Evolutionary conservation across 1,140 invertebrate species (phyloP), one percentile per base, ranked within the genome.

Genomic region (Dendrolimus kikuchii): DNA sequence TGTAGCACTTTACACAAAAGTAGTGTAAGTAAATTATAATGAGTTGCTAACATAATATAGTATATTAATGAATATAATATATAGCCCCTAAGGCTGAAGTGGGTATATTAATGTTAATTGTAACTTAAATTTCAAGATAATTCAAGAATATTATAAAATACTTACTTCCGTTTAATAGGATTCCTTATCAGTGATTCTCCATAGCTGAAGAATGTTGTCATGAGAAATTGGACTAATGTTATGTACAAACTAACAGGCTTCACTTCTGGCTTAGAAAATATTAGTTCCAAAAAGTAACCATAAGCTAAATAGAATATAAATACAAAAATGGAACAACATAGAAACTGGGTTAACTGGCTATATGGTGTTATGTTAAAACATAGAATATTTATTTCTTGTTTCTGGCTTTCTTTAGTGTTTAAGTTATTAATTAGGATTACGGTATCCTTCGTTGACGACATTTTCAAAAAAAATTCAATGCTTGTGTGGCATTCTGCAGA

Each of bases 231-330:
- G 10, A 98, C 88, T 46, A 98, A 88, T 5, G 97, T 99, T 55
- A 99, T 89, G 78, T 96, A 98, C 92, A 96, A 96, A 46, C 96
- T 96, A 77, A 93, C 96, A 8, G 94, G 92, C 75, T 95, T 93
- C 64, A 98, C 96, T 53, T 95, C 96, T 53, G 96, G 92, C 2
- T 95, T 87, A 1, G 93, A 93, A 79, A 98, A 99, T 74, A 99
- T 97, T 10, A 97, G 83, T 87, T 99, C 97, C 90, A 97, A 93
- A 71, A 97, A 91, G 87, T 96, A 98, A 56, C 96, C 96, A 89
- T 98, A 98, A 0, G 96, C 85, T 47, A 98, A 86, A 83, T 95
- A 98, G 71, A 96, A 95, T 50, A 95, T 81, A 83, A 98, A 98
- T 37, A 97, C 93, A 59, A 93, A 94, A 9, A 88, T 51, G 55